Conservation (phyloP, 1,140 invertebrate species). For the Dinoponera quadriceps region DNA sequence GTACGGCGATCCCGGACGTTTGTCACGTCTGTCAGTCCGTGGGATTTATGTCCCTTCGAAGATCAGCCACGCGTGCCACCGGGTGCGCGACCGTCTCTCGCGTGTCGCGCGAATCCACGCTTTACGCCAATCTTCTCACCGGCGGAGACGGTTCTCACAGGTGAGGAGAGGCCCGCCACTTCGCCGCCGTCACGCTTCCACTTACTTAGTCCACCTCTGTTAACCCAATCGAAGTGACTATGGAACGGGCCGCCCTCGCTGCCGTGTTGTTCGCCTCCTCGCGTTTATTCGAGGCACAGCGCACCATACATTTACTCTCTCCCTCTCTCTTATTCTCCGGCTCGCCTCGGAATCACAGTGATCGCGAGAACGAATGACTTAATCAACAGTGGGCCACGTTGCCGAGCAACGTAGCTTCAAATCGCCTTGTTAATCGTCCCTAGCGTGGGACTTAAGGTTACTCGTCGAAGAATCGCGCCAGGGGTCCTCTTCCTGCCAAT, state of each 20-base stretch:
- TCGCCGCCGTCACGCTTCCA: slow-evolving; percentile 6
- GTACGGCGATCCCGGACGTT: slow-evolving; percentile 35
- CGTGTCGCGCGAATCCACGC: slow-evolving; percentile 31
- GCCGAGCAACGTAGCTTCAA: background rate
- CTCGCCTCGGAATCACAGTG: slow-evolving; percentile 6
- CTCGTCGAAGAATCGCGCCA: slow-evolving; percentile 11
- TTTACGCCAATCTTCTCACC: slow-evolving; percentile 43
- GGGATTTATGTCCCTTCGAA: slow-evolving; percentile 59
- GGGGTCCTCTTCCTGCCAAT: too few relatives aligned
- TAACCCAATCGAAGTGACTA: slow-evolving; percentile 34
- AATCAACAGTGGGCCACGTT: background rate
- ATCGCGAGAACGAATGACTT: slow-evolving; percentile 16
- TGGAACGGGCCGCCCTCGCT: background rate
- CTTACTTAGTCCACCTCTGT: slow-evolving; percentile 21
- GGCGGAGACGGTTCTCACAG: background rate
- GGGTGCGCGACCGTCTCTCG: slow-evolving; percentile 25
- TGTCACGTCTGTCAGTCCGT: slow-evolving; percentile 55
- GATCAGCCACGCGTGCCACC: slow-evolving; percentile 45
- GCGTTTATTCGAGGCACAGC: slow-evolving; percentile 23
- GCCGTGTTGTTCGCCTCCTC: background rate
- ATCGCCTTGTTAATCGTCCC: background rate
- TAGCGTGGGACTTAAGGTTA: background rate
- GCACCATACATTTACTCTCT: background rate
- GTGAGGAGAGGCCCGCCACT: background rate
- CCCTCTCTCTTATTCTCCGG: background rate